phyloP scores from a whole-genome alignment of 2,888 invertebrate genomes.

The Anthrax anthrax region DNA sequence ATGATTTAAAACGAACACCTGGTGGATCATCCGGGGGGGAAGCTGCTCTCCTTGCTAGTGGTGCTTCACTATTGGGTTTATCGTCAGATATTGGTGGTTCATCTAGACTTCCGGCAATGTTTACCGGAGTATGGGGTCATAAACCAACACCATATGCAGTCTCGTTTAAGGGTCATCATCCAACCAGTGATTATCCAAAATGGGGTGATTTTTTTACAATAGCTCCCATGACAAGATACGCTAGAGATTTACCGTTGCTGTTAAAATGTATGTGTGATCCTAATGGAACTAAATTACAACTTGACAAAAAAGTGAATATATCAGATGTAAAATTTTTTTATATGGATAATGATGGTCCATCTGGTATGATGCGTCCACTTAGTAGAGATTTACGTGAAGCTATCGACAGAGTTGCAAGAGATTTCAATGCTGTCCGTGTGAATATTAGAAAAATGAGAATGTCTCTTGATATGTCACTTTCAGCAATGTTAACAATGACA shows the following conservation, averaged over 20 bases:
- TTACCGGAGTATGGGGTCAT: conserved; percentile 87
- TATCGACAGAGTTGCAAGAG: conserved; percentile 30
- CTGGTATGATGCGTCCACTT: conserved; percentile 41
- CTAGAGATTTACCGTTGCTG: conserved; percentile 64
- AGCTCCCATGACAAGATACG: conserved; percentile 79
- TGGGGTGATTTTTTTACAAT: conserved; percentile 61
- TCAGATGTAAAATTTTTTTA: conserved; percentile 60
- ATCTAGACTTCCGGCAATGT: conserved; percentile 75
- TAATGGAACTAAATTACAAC: conserved; percentile 33
- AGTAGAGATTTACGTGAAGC: conserved; percentile 30
- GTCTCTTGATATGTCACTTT: conserved; percentile 45
- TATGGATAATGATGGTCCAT: conserved; percentile 60
- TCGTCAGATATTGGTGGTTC: conserved; percentile 87
- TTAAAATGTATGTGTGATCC: conserved; percentile 52
- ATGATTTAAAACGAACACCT: conserved; percentile 59
- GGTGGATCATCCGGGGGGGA: conserved; percentile 90
- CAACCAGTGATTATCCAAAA: conserved; percentile 41
- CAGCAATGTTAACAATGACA: conserved; percentile 45
- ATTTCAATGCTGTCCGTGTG: conserved; percentile 38
- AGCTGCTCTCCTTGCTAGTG: conserved; percentile 61
- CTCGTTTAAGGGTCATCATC: conserved; percentile 52
- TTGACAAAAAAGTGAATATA: conserved; percentile 37
- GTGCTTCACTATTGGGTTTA: conserved; percentile 66
- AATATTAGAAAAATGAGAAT: conserved; percentile 49
- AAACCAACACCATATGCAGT: conserved; percentile 63